These are phyloP conservation scores for Syrmaticus mikado DNA, from an alignment of 2,113 vertebrate genomes.

Conservation along the genomic window DNA sequence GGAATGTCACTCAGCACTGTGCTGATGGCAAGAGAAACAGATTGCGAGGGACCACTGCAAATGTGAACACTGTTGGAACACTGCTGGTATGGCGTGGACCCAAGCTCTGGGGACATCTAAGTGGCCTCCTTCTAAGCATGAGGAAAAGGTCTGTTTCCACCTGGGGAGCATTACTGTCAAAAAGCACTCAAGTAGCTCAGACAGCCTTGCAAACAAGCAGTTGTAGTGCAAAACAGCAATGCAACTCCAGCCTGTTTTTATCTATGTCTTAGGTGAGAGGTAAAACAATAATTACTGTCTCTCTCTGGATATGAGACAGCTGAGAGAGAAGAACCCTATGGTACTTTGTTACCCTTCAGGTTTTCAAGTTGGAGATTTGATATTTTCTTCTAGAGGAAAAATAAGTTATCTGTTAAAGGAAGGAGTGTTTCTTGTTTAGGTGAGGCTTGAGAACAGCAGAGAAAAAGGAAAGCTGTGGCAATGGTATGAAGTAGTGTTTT, in stretches of 20 bases:
- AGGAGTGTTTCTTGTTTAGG: background rate
- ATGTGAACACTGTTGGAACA: background rate
- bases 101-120: background rate
- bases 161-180: rapidly evolving
- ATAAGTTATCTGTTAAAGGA: constrained; percentile 7
- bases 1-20: background rate
- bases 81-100: background rate
- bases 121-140: background rate
- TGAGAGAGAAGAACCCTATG: background rate
- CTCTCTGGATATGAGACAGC: background rate
- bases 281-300: constrained; percentile 1
- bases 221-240: background rate
- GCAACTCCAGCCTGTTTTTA: constrained; percentile 21
- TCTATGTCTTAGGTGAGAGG: constrained; percentile 24
- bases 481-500: constrained; percentile 2
- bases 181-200: constrained; percentile 2
- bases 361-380: background rate
- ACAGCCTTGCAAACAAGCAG: background rate
- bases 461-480: background rate
- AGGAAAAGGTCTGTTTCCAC: background rate
- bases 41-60: background rate
- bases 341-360: constrained; percentile 11
- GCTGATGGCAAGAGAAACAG: background rate
- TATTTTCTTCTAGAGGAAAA: constrained; percentile 5
- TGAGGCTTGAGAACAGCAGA: background rate